A percentile compares a stretch with the other conserved stretches of the same genome.
phyloP scores from a whole-genome alignment of 2,113 vertebrate species.

The Phylloscopus whistleri region DNA sequence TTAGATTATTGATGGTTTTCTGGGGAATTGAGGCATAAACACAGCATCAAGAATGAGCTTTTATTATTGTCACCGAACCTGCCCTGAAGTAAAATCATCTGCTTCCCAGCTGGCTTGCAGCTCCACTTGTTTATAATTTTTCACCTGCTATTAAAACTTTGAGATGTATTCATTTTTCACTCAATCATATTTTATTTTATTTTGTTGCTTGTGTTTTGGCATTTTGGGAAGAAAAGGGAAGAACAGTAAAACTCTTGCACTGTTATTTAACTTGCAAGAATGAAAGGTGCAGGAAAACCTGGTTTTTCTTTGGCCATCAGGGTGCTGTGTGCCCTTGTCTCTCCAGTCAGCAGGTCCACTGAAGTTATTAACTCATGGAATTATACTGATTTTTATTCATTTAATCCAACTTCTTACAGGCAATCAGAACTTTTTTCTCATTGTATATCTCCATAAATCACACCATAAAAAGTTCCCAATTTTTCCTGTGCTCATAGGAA shows the following conservation, averaged over 20 bases:
- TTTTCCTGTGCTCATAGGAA: neutral
- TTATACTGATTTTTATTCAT: neutral
- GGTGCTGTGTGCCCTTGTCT: neutral
- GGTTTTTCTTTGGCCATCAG: neutral
- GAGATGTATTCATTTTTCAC: slow-evolving; percentile 15
- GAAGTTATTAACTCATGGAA: neutral
- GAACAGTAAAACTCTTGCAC: neutral
- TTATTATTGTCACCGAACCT: slow-evolving; percentile 44
- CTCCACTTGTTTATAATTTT: slow-evolving; percentile 45
- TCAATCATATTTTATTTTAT: neutral
- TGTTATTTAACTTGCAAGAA: neutral
- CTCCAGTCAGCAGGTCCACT: neutral
- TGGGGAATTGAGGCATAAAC: slow-evolving; percentile 59
- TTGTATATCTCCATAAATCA: neutral
- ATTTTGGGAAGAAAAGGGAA: neutral
- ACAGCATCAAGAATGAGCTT: slow-evolving; percentile 48
- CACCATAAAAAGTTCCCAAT: neutral
- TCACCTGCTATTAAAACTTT: slow-evolving; percentile 56
- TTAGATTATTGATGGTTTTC: slow-evolving; percentile 66
- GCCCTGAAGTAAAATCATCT: slow-evolving; percentile 44
- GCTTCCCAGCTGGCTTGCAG: slow-evolving; percentile 31
- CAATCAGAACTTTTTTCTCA: neutral
- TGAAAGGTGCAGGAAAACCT: neutral
- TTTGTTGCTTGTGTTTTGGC: neutral
- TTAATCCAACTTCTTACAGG: neutral